phyloP scores from a whole-genome alignment of 2,797 vertebrate species.

The Heliangelus exortis region DNA sequence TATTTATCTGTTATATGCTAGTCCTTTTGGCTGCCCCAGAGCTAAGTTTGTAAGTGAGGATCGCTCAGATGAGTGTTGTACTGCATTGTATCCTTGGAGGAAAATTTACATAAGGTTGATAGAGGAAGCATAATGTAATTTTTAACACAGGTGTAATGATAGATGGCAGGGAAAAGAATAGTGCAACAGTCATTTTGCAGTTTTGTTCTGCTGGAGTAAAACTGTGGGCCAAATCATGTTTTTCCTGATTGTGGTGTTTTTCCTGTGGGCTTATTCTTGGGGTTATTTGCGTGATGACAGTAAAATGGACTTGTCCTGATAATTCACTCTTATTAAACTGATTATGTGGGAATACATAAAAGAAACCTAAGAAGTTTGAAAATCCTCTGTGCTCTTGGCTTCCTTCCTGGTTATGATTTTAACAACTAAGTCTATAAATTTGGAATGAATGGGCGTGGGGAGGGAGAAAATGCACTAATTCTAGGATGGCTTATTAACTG shows the following conservation, averaged over 20 bases:
- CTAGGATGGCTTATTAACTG: not conserved
- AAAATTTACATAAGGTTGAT: not conserved
- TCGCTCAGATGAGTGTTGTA: not conserved
- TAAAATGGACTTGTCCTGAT: not conserved
- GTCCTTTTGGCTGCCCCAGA: not conserved
- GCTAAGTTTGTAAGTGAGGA: not conserved
- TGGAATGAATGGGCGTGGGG: not conserved
- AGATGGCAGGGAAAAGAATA: not conserved
- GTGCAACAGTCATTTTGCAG: not conserved
- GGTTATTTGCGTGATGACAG: not conserved
- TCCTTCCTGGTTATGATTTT: not conserved
- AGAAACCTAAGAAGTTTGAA: not conserved
- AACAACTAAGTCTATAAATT: not conserved
- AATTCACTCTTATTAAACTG: not conserved
- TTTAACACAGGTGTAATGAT: not conserved
- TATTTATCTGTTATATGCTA: not conserved
- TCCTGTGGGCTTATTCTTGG: not conserved
- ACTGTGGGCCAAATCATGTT: not conserved
- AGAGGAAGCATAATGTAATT: not conserved
- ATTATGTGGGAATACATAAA: not conserved
- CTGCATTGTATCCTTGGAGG: not conserved
- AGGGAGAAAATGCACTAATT: not conserved
- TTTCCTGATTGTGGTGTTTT: not conserved
- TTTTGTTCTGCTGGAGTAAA: not conserved
- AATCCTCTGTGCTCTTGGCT: accelerated